These are phyloP conservation scores for Clarias pachynema DNA, from an alignment of 2,797 vertebrate genomes.

Conservation along the genomic window DNA sequence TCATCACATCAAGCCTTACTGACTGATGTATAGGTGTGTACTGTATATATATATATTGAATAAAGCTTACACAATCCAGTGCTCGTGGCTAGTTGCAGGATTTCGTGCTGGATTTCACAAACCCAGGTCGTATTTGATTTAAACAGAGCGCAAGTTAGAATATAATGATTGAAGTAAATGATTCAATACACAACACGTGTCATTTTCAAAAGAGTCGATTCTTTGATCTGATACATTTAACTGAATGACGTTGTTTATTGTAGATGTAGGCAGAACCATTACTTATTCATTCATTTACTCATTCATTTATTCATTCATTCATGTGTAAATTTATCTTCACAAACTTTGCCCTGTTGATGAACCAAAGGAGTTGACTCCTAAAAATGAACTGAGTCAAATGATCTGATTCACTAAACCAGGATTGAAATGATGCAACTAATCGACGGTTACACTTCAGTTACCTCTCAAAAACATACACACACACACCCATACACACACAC, in stretches of 20 bases:
- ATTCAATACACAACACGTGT: background rate
- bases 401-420: background rate
- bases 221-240: background rate
- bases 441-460: too few relatives aligned
- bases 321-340: background rate
- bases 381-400: background rate
- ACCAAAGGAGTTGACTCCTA: background rate
- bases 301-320: background rate
- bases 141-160: background rate
- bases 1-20: background rate
- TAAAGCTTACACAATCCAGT: background rate
- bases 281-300: background rate
- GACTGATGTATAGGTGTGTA: background rate
- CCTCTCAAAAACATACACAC: too few relatives aligned
- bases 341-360: background rate
- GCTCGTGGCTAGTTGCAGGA: background rate
- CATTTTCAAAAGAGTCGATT: background rate
- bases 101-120: background rate
- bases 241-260: background rate
- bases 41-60: background rate
- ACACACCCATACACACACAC: too few relatives aligned
- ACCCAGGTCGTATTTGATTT: background rate
- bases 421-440: too few relatives aligned
- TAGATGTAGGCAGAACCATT: too few relatives aligned
- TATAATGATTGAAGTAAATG: background rate